Percentiles rank a stretch among this genome's conserved stretches.
These are phyloP conservation scores for Notolepis coatsorum DNA, from an alignment of 2,797 vertebrate genomes.

Conservation along the genomic window DNA sequence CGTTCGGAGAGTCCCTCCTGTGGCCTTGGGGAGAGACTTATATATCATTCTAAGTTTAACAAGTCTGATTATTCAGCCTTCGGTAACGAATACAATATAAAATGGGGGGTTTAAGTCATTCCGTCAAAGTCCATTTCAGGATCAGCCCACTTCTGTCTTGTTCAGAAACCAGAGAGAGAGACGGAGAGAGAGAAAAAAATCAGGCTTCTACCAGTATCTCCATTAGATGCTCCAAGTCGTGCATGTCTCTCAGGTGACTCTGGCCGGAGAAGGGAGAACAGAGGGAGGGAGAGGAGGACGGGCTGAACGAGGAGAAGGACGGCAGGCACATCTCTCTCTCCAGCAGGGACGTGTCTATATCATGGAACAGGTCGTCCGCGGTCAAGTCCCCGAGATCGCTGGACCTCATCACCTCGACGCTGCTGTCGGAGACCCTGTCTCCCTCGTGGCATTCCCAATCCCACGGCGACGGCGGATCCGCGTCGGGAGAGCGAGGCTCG, in stretches of 20 bases:
- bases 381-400: conserved; percentile 75
- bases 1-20: too few species aligned
- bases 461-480: background rate
- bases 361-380: conserved; percentile 83
- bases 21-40: too few species aligned
- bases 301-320: conserved; percentile 54
- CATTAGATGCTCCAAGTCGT: conserved; percentile 85
- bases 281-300: conserved; percentile 44
- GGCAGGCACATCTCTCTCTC: conserved; percentile 79
- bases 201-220: conserved; percentile 85
- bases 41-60: too few species aligned
- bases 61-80: background rate
- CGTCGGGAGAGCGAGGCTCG: conserved; percentile 4
- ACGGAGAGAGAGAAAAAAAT: conserved; percentile 15
- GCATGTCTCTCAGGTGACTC: conserved; percentile 68
- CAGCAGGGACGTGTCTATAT: conserved; percentile 83
- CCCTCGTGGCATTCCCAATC: conserved; percentile 47
- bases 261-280: conserved; percentile 46
- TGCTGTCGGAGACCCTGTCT: conserved; percentile 42
- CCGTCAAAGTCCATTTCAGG: background rate
- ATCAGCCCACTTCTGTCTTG: conserved; percentile 4
- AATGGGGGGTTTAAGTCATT: too few species aligned
- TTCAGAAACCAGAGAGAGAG: background rate
- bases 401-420: conserved; percentile 74
- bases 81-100: too few species aligned